phyloP scores from a whole-genome alignment of 2,113 vertebrate genomes.

The Actinemys pallida region DNA sequence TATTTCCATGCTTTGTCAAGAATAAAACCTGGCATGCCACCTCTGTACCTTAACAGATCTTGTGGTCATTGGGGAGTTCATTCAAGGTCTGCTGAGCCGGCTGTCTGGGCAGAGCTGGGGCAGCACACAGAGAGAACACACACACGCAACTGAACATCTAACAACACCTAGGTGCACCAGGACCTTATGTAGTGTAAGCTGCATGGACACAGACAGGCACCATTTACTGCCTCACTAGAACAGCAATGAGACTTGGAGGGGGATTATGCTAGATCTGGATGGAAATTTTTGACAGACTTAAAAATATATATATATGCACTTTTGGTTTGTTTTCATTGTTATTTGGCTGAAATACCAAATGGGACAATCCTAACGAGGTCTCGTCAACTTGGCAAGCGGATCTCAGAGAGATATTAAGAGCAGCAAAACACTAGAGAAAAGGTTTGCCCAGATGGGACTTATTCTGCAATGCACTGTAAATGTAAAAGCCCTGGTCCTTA shows the following conservation, averaged over 20 bases:
- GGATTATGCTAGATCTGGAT: background rate
- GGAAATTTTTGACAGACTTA: background rate
- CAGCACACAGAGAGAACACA: too few species aligned
- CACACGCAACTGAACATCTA: too few species aligned
- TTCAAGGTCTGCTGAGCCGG: too few species aligned
- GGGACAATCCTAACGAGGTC: constrained; percentile 42
- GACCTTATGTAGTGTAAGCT: background rate
- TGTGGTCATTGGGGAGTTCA: too few species aligned
- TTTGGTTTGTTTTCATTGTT: constrained; percentile 52
- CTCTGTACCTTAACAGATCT: too few species aligned
- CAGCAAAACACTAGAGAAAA: constrained; percentile 50
- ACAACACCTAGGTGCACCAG: background rate
- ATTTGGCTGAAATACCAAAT: constrained; percentile 47
- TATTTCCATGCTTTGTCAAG: too few species aligned
- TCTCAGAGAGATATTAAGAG: constrained; percentile 52
- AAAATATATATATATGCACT: background rate
- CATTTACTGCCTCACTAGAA: background rate
- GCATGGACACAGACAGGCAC: background rate
- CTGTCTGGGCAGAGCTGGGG: too few species aligned
- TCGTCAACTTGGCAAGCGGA: constrained; percentile 40
- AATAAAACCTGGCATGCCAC: too few species aligned
- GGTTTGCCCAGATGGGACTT: constrained; percentile 56
- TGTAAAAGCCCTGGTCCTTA: constrained; percentile 49
- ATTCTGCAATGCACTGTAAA: constrained; percentile 42
- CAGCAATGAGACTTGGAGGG: background rate